A percentile compares a stretch with the other conserved stretches of the same genome.
Evolutionary conservation across 2,797 vertebrate genomes (phyloP).

Genomic region (Cercopithecus petaurista): DNA sequence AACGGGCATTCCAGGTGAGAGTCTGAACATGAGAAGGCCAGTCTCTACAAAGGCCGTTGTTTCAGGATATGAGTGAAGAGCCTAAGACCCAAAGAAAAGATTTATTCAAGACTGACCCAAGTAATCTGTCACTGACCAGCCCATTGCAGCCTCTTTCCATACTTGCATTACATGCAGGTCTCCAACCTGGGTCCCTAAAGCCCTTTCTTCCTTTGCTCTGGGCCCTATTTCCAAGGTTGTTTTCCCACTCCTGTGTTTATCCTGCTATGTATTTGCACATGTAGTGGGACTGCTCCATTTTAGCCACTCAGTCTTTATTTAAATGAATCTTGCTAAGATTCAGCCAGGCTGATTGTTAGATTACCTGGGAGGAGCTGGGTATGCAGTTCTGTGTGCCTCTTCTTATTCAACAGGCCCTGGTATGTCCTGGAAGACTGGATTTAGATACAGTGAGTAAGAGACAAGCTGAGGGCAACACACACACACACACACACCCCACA

Average conservation of each 20-base stretch:
- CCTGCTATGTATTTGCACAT: neutral
- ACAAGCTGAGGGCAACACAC: neutral
- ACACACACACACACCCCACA: neutral
- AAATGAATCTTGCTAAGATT: neutral
- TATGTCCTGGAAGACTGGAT: neutral
- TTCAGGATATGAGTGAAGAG: neutral
- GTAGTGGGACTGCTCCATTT: neutral
- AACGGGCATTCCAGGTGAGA: neutral
- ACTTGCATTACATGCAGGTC: neutral
- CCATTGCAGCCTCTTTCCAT: neutral
- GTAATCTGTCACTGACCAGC: neutral
- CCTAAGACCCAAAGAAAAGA: neutral
- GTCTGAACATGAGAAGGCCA: neutral
- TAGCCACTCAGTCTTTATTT: neutral
- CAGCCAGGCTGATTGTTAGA: neutral
- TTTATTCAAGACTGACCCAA: neutral
- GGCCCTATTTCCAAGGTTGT: neutral
- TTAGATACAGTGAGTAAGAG: neutral
- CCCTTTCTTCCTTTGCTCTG: neutral
- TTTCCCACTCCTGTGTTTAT: neutral
- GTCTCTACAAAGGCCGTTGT: neutral
- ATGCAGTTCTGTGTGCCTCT: neutral
- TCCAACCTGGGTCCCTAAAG: neutral
- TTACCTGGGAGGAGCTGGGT: neutral
- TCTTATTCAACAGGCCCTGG: neutral